Evolutionary conservation across 2,113 vertebrate species (phyloP), one percentile per base, ranked within the genome.

Genomic region (Eublepharis macularius): DNA sequence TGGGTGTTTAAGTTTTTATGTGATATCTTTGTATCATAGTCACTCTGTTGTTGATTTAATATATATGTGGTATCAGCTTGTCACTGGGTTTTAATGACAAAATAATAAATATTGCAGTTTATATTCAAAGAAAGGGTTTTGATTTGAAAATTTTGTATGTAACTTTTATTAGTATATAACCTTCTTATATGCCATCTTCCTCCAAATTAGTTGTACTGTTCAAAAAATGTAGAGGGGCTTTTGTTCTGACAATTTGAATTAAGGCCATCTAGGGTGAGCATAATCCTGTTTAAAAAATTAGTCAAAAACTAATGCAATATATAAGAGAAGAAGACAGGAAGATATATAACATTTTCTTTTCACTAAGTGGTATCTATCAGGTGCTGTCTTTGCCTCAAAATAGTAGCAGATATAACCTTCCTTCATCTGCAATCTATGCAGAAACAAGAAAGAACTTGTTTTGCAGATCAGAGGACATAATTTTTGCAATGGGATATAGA

Each of bases 251-350:
- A 87, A 82, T 81, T 43, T 80, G 45, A 93, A 83, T 86, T 81
- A 54, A 73, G 14, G 86, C 6, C 11, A 95, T 83, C 81, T 92
- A n/a, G 51, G 63, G 47, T 87, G 84, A 41, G 4, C 49, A 68
- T 7, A 26, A 63, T 91, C 86, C n/a, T 34, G 88, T 43, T 74
- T 60, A 90, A 93, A 86, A 69, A 89, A 90, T 87, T 86, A 91
- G 80, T 75, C 74, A 57, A 19, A 82, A 26, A 65, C 0, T 76
- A 47, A 82, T 36, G 16, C 82, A 41, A 9, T 65, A 4, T 82
- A 29, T 70, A 36, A 68, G 65, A 78, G 70, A 43, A 39, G 63
- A 76, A 4, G 47, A 41, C 8, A 84, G 36, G 81, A 82, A 29
- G 76, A 70, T 49, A 84, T 36, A 26, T 47, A 54, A 72, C 82